Evolutionary conservation across 2,888 invertebrate genomes (phyloP), one percentile per base, ranked within the genome.

Genomic region (Oscheius sp.): DNA sequence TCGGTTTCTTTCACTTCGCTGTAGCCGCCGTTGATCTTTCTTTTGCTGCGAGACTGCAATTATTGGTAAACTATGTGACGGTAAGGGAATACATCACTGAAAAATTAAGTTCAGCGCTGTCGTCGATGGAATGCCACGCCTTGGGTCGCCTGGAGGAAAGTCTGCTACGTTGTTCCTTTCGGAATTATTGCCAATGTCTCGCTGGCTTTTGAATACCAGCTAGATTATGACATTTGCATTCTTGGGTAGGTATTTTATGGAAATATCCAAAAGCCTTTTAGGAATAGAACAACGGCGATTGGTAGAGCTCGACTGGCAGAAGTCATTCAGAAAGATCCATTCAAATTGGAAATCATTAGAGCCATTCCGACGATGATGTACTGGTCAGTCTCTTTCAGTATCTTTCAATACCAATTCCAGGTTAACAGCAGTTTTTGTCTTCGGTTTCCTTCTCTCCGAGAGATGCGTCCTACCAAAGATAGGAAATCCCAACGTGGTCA

Each of bases 81-180:
- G 81, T 81, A 61, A 35, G 77, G 41, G 23, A 21, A 2, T 18
- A 7, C 13, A n/a, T n/a, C n/a, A n/a, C 29, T n/a, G 25, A 25
- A 1, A 27, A 25, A 66, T 23, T 25, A n/a, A 49, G 3, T 78
- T 16, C 52, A 82, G 82, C 56, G 83, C 52, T 80, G 77, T 52
- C 81, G 83, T 25, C 77, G 80, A 25, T 83, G 83, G 83, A 83
- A 73, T 41, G 76, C 81, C 1, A 68, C 73, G 1, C 76, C 77
- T 0, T 83, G 83, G 83, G 77, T 81, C 0, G 83, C 81, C 1
- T 83, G 83, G 83, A 64, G 80, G 43, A 83, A 83, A 64, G 74
- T 81, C 0, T 83, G 80, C 41, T 81, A 76, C 56, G 68, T 83
- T n/a, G 69, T 83, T 3, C 83, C 83, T 0, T 76, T 83, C 41